These are phyloP conservation scores for Colletes latitarsis DNA, from an alignment of 1,140 invertebrate genomes.

Conservation along the genomic window DNA sequence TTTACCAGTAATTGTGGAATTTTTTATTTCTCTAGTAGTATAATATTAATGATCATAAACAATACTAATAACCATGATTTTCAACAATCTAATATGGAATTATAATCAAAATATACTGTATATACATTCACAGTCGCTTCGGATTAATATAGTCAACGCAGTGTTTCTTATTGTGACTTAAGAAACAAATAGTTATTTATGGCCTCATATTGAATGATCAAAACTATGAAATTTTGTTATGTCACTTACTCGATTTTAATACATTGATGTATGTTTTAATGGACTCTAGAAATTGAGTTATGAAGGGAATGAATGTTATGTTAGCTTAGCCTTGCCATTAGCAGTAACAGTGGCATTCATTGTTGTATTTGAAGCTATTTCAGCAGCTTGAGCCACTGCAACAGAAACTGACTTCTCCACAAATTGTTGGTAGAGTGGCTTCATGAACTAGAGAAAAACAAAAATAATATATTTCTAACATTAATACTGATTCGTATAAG, in stretches of 20 bases:
- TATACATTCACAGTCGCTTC: constrained; percentile 71
- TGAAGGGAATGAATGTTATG: constrained; percentile 77
- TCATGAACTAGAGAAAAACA: constrained; percentile 86
- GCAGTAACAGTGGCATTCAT: constrained; percentile 71
- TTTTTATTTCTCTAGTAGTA: constrained; percentile 72
- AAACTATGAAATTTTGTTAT: constrained; percentile 62
- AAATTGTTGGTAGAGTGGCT: constrained; percentile 88
- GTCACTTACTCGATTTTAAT: constrained; percentile 56
- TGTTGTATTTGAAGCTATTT: constrained; percentile 82
- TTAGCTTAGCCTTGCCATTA: constrained; percentile 84
- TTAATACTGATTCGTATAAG: not conserved
- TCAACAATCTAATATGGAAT: constrained; percentile 77
- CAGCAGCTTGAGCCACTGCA: constrained; percentile 87
- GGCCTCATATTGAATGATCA: constrained; percentile 50
- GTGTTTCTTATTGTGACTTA: constrained; percentile 36
- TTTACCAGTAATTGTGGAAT: constrained; percentile 61
- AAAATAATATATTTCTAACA: constrained; percentile 41
- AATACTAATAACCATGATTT: constrained; percentile 68
- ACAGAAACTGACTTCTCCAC: constrained; percentile 90
- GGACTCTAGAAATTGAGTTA: constrained; percentile 40
- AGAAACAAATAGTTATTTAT: constrained; percentile 49
- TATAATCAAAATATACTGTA: constrained; percentile 76
- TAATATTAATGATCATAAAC: constrained; percentile 65
- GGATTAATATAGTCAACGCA: constrained; percentile 45
- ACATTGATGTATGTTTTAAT: constrained; percentile 56